Percentiles rank a stretch among this genome's conserved stretches.
Conservation (phyloP, 1,140 invertebrate species). For the Drosophila bifasciata region DNA sequence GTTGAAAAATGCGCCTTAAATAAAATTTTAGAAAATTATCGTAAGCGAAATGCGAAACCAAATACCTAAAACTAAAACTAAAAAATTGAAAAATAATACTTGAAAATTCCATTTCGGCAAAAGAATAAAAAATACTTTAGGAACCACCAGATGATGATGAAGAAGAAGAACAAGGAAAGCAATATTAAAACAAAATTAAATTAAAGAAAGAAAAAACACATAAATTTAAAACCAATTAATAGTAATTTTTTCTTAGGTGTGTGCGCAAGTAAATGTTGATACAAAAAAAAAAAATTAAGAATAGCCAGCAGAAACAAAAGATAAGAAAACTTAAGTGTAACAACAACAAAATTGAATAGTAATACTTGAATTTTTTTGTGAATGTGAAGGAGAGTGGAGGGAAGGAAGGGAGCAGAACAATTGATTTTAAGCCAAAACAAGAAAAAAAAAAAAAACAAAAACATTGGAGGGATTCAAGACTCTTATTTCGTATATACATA, state of each 20-base stretch:
- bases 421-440: slow-evolving; percentile 63
- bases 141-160: slow-evolving; percentile 32
- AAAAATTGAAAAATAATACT: slow-evolving; percentile 3
- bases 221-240: slow-evolving; percentile 22
- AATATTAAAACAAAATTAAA: slow-evolving; percentile 64
- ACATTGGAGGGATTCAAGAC: slow-evolving; percentile 78
- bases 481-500: slow-evolving; percentile 77
- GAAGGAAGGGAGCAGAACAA: slow-evolving; percentile 10
- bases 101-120: slow-evolving; percentile 51
- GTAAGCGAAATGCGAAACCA: slow-evolving; percentile 10
- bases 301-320: slow-evolving; percentile 45
- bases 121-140: slow-evolving; percentile 45
- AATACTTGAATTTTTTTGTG: slow-evolving; percentile 36
- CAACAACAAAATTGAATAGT: slow-evolving; percentile 24
- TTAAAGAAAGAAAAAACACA: slow-evolving; percentile 5
- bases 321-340: slow-evolving; percentile 26
- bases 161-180: too few relatives aligned
- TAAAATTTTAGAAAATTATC: slow-evolving; percentile 48
- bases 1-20: slow-evolving; percentile 64
- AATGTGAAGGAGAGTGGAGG: neutral
- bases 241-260: slow-evolving; percentile 56
- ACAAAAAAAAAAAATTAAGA: slow-evolving; percentile 21
- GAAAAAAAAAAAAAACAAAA: too few relatives aligned
- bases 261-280: slow-evolving; percentile 43
- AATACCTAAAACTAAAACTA: slow-evolving; percentile 22